Base-by-base conservation (phyloP, 37 sponge, comb jelly and placozoan species). In the Eunapius fragilis region DNA sequence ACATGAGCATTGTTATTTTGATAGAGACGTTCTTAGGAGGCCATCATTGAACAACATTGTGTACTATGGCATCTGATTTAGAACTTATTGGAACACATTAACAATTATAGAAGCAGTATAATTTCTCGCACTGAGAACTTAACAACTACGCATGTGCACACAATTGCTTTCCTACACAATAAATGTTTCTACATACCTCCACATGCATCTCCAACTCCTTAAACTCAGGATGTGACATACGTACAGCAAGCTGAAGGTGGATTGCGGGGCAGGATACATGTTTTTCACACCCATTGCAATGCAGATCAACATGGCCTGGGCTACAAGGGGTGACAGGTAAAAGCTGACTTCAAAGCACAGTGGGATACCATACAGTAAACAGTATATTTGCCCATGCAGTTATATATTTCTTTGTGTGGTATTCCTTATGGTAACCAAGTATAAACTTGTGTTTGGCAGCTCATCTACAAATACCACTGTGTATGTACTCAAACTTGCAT, bases 171-270 rank as follows among this genome's bases (percentile, higher is more conserved):
- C 14, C n/a, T n/a, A n/a, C n/a, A n/a, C n/a, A n/a, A n/a, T n/a
- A n/a, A n/a, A 6, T 80, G 25, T 10, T 31, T 6, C 37, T 11
- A 17, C 22, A 10, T 31, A 78, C 80, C 80, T 80, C 35, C 22
- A 80, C 80, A 80, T 68, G 67, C 24, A 80, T 23, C 17, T 67
- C 28, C 25, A 2, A 34, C 7, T 36, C 25, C 12, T 67, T 25
- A 25, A 38, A 27, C 24, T 17, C 25, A 37, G 71, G 25, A 71
- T 34, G 28, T 33, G 70, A n/a, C 23, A 82, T 0, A 69, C 32
- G 72, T 0, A 71, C 72, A 30, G 82, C 72, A 27, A 82, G 72
- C 31, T 71, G 82, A 10, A 82, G 30, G 38, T 82, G 82, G 2
- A 71, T 82, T 25, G 71, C 28, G 0, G 82, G 82, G 24, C 28